Base-by-base conservation (phyloP, 2,113 vertebrate genomes). In the Trichomycterus rosablanca region DNA sequence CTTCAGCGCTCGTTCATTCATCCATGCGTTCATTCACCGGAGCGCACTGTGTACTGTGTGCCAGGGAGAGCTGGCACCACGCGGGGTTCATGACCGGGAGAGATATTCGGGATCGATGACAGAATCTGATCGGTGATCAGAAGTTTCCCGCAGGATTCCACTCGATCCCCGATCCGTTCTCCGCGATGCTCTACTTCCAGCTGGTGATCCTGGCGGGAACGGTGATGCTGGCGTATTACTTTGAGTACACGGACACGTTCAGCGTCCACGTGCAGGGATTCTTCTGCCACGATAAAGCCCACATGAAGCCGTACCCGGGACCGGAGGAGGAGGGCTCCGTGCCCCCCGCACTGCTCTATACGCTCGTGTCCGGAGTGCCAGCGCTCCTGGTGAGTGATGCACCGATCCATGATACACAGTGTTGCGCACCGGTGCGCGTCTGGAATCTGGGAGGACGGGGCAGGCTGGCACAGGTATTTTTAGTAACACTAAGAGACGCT, bases 241-340 rank as follows among this genome's bases (percentile, higher is more conserved):
- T 91, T 74, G 92, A 95, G 78, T 95, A 92, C 83, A 94, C 92
- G 1, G 92, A 94, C 84, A 95, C 91, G 43, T 95, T 95, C 85
- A 72, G 83, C 43, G 90, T 92, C 53, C 87, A 89, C 70, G 80
- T 91, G 69, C 92, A 92, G 78, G 92, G 92, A 56, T 95, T 95
- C 81, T 87, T 90, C 82, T 95, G 93, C 82, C 86, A 89, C 62
- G 92, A 94, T 68, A 87, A 86, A 24, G 76, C 87, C 62, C 85
- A 92, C 70, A 87, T 87, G 59, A 91, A 89, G 73, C 91, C 93
- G 53, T 89, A 91, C 79, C 92, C 90, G 37, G 93, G 92, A 79
- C 89, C 91, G 3, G 93, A 94, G 67, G 88, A 91, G 74, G 63
- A 81, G 77, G 91, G 93, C 80, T 85, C 87, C 2, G 76, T 93